A percentile compares a stretch with the other conserved stretches of the same genome.
Evolutionary conservation across 2,888 invertebrate species (phyloP).

Genomic region (Pachliopta kotzebuea): DNA sequence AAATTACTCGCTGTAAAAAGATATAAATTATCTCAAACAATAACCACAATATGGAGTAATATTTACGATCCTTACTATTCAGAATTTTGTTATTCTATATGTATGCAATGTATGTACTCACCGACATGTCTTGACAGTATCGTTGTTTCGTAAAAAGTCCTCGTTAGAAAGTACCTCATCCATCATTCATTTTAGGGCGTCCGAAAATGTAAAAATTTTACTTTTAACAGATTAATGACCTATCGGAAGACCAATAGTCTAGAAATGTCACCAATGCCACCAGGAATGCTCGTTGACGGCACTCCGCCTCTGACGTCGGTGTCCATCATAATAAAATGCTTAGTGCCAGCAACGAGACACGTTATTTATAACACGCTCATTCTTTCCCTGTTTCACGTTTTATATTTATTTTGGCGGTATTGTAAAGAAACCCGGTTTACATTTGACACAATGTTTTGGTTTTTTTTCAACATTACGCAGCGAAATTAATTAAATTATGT

Average conservation of each 20-base stretch:
- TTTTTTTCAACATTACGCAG: background rate
- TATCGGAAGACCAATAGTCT: background rate
- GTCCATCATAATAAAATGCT: slow-evolving; percentile 25
- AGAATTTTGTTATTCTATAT: no score
- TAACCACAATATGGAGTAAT: no score
- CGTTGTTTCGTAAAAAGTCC: no score
- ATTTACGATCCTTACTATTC: no score
- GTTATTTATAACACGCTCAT: slow-evolving; percentile 17
- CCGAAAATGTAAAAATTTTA: background rate
- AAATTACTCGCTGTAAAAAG: no score
- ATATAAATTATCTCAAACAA: no score
- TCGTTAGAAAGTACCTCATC: no score
- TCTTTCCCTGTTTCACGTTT: slow-evolving; percentile 22
- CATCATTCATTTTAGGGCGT: no score
- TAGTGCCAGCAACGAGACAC: slow-evolving; percentile 14
- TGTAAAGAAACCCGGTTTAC: slow-evolving; percentile 2
- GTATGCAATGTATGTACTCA: no score
- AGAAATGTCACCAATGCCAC: slow-evolving; percentile 9
- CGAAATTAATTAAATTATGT: no score
- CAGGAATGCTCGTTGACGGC: slow-evolving; percentile 4
- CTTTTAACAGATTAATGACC: slow-evolving; percentile 19
- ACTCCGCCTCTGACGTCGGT: slow-evolving; percentile 18
- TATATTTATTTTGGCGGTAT: slow-evolving; percentile 12
- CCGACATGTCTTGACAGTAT: no score
- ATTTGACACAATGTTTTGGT: background rate